Evolutionary conservation across 2,888 invertebrate genomes (phyloP).

Genomic region (Ceriagrion tenellum): DNA sequence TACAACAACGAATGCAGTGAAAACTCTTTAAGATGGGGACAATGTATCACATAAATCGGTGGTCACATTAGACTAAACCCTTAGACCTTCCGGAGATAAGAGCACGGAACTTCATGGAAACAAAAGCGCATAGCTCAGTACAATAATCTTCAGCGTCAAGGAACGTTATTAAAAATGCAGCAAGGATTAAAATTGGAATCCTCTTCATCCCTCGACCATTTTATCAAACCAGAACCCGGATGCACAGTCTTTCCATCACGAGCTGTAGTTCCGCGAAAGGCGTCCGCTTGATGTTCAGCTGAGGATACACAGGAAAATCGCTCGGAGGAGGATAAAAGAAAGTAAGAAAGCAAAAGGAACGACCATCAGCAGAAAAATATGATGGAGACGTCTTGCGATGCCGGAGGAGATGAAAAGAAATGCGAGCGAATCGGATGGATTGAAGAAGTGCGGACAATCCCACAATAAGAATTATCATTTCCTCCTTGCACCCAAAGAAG

Average conservation of each 20-base stretch:
- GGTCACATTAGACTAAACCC: background rate
- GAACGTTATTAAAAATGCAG: background rate
- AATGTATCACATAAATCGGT: no score
- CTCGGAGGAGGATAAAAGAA: background rate
- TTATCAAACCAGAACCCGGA: slow-evolving; percentile 17
- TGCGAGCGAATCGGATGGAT: background rate
- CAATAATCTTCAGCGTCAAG: background rate
- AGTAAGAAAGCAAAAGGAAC: background rate
- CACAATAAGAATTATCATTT: background rate
- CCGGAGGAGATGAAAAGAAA: slow-evolving; percentile 19
- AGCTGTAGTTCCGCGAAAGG: background rate
- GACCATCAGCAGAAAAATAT: background rate
- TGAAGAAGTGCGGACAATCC: background rate
- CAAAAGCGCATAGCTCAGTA: background rate
- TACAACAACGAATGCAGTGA: no score
- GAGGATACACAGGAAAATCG: background rate
- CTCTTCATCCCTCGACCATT: background rate
- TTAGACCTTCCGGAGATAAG: background rate
- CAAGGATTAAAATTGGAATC: background rate
- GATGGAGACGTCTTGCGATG: slow-evolving; percentile 9
- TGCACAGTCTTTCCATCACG: background rate
- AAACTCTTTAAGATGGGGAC: no score
- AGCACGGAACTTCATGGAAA: background rate
- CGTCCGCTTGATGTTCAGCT: background rate
- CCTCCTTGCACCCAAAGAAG: background rate